Conservation (phyloP, 2,888 invertebrate genomes). For the Calliscelio sp. region DNA sequence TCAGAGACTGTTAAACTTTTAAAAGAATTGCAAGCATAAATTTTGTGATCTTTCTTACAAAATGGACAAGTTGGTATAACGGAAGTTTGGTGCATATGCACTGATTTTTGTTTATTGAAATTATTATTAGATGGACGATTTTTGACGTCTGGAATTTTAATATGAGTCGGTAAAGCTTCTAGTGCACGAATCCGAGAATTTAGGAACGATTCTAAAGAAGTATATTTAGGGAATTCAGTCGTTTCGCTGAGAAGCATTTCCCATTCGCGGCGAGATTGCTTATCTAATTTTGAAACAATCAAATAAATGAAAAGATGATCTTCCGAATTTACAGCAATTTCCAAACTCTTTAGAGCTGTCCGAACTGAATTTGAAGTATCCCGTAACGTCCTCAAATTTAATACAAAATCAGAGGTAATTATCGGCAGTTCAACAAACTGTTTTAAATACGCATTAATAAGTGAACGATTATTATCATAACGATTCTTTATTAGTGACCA, state of each 20-base stretch:
- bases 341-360: slow-evolving; percentile 7
- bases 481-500: slow-evolving; percentile 12
- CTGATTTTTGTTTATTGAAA: not conserved
- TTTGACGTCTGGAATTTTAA: not conserved
- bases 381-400: slow-evolving; percentile 12
- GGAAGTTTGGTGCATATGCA: not conserved
- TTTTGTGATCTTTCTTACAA: slow-evolving; percentile 32
- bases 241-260: slow-evolving; percentile 7
- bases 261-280: slow-evolving; percentile 18
- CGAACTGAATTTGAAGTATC: slow-evolving; percentile 16
- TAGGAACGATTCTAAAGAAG: slow-evolving; percentile 8
- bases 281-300: slow-evolving; percentile 33
- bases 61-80: not conserved
- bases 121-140: not conserved
- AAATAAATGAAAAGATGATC: slow-evolving; percentile 38
- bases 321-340: not conserved
- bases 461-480: slow-evolving; percentile 13
- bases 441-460: slow-evolving; percentile 27
- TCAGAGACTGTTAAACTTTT: not conserved
- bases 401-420: slow-evolving; percentile 5
- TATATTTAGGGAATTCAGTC: slow-evolving; percentile 12
- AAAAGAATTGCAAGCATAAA: slow-evolving; percentile 5
- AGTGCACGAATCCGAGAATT: slow-evolving; percentile 9
- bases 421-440: not conserved
- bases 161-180: not conserved